These are phyloP conservation scores for Puffinus mauretanicus DNA, from an alignment of 2,113 vertebrate genomes.

Conservation along the genomic window DNA sequence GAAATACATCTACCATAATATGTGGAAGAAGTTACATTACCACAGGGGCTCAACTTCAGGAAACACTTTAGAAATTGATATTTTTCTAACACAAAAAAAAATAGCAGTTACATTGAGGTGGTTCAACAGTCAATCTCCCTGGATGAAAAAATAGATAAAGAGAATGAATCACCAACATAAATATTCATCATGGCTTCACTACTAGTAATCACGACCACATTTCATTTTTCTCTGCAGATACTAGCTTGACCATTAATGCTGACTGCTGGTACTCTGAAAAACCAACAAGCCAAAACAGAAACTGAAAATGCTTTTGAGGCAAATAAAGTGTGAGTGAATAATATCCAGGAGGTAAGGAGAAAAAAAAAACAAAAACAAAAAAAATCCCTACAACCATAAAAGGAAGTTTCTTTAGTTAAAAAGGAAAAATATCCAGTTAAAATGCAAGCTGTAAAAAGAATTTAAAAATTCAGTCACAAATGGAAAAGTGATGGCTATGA, in stretches of 20 bases:
- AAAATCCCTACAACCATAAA: not conserved
- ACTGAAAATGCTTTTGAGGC: not conserved
- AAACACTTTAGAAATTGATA: not conserved
- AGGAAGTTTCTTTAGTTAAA: not conserved
- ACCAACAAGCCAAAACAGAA: not conserved
- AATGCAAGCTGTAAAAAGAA: not conserved
- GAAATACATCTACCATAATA: not conserved
- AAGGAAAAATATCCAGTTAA: not conserved
- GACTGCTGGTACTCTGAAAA: not conserved
- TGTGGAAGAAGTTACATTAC: not conserved
- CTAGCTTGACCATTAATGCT: not conserved
- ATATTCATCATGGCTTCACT: not conserved
- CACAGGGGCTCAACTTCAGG: not conserved
- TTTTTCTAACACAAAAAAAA: not conserved
- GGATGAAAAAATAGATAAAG: not conserved
- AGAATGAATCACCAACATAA: not conserved
- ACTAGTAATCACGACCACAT: not conserved
- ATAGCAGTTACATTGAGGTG: not conserved
- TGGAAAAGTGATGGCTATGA: not conserved
- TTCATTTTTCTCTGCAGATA: constrained; percentile 1
- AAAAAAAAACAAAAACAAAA: not conserved
- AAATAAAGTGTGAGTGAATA: not conserved
- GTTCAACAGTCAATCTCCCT: not conserved
- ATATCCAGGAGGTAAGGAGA: not conserved
- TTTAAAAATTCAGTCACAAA: not conserved